Conservation (phyloP, 2,888 invertebrate genomes). For the Hylaea fasciaria region DNA sequence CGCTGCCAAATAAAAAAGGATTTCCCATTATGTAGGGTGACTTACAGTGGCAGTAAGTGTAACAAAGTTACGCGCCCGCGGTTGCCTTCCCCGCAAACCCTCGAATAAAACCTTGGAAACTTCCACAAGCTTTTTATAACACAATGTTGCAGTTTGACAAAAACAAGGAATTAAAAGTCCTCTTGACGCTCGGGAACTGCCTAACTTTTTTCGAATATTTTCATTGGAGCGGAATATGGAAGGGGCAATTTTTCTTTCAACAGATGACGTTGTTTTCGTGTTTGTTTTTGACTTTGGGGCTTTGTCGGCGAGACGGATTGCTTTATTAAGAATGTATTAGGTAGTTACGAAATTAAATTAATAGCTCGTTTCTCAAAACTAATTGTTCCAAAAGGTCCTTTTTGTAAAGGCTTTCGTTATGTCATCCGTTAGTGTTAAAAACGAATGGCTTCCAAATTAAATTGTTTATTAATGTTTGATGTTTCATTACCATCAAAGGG, state of each 20-base stretch:
- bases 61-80: slow-evolving; percentile 64
- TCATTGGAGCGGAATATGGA: slow-evolving; percentile 41
- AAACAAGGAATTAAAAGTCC: slow-evolving; percentile 60
- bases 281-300: slow-evolving; percentile 31
- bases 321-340: slow-evolving; percentile 6
- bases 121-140: slow-evolving; percentile 61
- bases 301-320: slow-evolving; percentile 33
- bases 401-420: neutral
- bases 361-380: neutral
- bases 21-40: slow-evolving; percentile 69
- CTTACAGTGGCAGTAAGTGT: slow-evolving; percentile 66
- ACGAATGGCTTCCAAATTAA: too few relatives aligned
- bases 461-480: too few relatives aligned
- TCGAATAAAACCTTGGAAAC: slow-evolving; percentile 66
- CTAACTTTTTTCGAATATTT: slow-evolving; percentile 47
- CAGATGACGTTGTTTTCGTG: slow-evolving; percentile 37
- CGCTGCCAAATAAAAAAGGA: slow-evolving; percentile 62
- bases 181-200: slow-evolving; percentile 44
- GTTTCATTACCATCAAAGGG: too few relatives aligned
- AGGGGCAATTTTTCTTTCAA: slow-evolving; percentile 37
- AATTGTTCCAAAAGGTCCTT: neutral
- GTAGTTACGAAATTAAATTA: slow-evolving; percentile 1
- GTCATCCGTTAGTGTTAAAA: neutral
- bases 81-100: slow-evolving; percentile 56
- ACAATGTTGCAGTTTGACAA: slow-evolving; percentile 60